A percentile compares a stretch with the other conserved stretches of the same genome.
Conservation (phyloP, 2,113 vertebrate species). For the Isichthys henryi region DNA sequence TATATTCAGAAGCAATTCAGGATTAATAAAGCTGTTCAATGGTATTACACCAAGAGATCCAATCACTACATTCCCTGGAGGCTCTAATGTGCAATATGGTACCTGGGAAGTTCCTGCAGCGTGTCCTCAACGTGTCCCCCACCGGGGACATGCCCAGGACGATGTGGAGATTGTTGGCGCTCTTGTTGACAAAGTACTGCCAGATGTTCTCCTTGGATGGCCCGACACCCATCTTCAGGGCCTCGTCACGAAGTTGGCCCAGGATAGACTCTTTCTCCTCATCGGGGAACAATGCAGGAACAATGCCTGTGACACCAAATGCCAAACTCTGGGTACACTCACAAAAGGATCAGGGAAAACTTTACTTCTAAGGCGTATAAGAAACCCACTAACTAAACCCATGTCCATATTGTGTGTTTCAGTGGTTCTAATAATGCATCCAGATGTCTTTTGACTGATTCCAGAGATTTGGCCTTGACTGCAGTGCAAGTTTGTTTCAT, state of each 20-base stretch:
- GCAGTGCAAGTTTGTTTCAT: background rate
- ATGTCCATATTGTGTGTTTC: background rate
- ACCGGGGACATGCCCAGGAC: slow-evolving; percentile 90
- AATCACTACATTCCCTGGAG: background rate
- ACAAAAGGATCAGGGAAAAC: background rate
- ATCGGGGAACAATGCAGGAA: slow-evolving; percentile 86
- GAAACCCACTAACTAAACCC: background rate
- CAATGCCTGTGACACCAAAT: slow-evolving; percentile 67
- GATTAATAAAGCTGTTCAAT: background rate
- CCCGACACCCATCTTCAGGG: slow-evolving; percentile 61
- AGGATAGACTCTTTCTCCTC: slow-evolving; percentile 83
- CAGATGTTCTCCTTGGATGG: slow-evolving; percentile 83
- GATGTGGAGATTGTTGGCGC: slow-evolving; percentile 84
- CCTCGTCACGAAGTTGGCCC: slow-evolving; percentile 72
- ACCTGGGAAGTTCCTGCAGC: slow-evolving; percentile 97
- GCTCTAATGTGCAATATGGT: background rate
- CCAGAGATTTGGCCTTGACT: slow-evolving; percentile 5
- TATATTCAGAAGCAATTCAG: background rate
- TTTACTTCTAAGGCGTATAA: background rate
- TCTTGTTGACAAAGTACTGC: slow-evolving; percentile 88
- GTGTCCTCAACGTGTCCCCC: slow-evolving; percentile 76
- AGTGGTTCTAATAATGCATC: background rate
- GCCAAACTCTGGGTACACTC: background rate
- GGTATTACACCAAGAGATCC: background rate
- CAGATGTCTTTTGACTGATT: background rate